phyloP scores from a whole-genome alignment of 2,797 vertebrate species.

The Leptoclinus maculatus region DNA sequence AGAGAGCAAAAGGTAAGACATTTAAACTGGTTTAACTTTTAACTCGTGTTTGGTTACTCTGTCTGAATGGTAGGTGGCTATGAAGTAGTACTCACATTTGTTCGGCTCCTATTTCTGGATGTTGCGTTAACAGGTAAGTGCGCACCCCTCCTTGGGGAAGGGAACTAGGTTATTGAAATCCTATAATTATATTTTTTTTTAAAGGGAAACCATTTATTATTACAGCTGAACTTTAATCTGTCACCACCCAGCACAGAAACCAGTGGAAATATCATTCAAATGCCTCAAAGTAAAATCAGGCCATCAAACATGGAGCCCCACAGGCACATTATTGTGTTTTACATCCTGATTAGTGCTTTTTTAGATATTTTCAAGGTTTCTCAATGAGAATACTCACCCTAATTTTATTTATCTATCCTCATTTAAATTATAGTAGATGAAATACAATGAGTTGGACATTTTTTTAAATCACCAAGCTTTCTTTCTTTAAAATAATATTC shows the following conservation, averaged over 20 bases:
- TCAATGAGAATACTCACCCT: neutral
- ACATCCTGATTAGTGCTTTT: neutral
- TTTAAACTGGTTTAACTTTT: conserved; percentile 75
- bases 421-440: neutral
- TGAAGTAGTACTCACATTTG: conserved; percentile 36
- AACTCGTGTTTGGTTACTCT: conserved; percentile 64
- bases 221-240: conserved; percentile 51
- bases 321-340: neutral
- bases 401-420: neutral
- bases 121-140: conserved; percentile 79
- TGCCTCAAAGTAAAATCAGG: conserved; percentile 23
- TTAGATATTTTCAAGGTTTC: neutral
- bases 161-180: conserved; percentile 46
- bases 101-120: conserved; percentile 70
- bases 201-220: conserved; percentile 50
- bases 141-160: conserved; percentile 43
- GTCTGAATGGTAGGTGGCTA: neutral
- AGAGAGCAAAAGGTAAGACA: conserved; percentile 58
- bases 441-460: neutral
- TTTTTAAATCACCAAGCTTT: neutral
- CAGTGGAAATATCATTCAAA: conserved; percentile 38
- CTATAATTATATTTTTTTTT: conserved; percentile 63
- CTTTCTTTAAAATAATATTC: neutral
- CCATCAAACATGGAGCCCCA: conserved; percentile 1
- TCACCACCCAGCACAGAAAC: conserved; percentile 45